Percentiles rank a stretch among this genome's conserved stretches.
phyloP scores from a whole-genome alignment of 2,113 vertebrate genomes.

The Rhombomys opimus region DNA sequence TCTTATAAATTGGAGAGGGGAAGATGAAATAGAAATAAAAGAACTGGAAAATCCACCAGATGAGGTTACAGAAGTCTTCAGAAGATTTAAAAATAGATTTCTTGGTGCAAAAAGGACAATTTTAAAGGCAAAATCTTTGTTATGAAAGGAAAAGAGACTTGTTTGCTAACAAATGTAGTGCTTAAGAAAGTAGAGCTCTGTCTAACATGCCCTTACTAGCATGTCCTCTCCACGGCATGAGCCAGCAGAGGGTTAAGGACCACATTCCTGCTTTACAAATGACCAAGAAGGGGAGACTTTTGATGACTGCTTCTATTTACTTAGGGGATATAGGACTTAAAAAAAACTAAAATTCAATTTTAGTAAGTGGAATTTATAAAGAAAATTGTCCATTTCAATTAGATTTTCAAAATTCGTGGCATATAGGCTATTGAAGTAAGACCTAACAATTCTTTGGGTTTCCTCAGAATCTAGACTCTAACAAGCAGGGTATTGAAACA shows the following conservation, averaged over 20 bases:
- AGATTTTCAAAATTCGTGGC: too few species aligned
- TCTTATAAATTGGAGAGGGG: neutral
- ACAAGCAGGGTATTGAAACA: too few species aligned
- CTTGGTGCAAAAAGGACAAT: neutral
- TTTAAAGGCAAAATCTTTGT: neutral
- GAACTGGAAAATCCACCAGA: neutral
- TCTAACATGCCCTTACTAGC: neutral
- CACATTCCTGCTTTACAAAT: neutral
- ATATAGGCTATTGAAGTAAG: too few species aligned
- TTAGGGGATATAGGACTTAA: too few species aligned
- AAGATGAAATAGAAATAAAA: slow-evolving; percentile 12
- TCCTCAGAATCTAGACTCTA: too few species aligned
- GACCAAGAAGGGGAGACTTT: neutral
- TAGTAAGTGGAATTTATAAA: too few species aligned
- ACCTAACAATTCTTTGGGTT: too few species aligned
- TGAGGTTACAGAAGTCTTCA: neutral
- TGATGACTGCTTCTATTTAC: too few species aligned
- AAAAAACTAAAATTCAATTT: too few species aligned
- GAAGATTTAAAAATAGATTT: neutral
- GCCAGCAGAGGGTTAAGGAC: neutral
- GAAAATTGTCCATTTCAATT: too few species aligned
- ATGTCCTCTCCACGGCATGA: neutral
- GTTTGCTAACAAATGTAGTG: neutral
- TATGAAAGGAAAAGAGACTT: neutral
- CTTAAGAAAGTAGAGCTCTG: neutral